Base-by-base conservation (phyloP, 2,888 invertebrate species). In the Diloba caeruleocephala region DNA sequence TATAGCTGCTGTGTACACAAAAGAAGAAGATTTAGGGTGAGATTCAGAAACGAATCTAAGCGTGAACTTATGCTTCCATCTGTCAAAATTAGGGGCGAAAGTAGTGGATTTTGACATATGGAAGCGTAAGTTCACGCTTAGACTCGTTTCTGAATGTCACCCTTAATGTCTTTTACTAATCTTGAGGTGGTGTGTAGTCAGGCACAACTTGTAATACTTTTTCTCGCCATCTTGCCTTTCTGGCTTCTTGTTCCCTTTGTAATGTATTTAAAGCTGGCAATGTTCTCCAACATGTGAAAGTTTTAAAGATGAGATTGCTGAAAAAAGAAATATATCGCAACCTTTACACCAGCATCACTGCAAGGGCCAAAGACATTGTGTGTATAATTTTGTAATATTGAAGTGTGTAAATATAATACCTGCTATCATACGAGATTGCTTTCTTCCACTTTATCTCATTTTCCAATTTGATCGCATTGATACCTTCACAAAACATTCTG, bases 131-230 rank as follows among this genome's bases (percentile, higher is more conserved):
- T n/a, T n/a, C n/a, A n/a, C n/a, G n/a, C n/a, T n/a, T n/a, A n/a
- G n/a, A n/a, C n/a, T n/a, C n/a, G n/a, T n/a, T n/a, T n/a, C n/a
- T n/a, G n/a, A n/a, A n/a, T n/a, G n/a, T n/a, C n/a, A n/a, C n/a
- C n/a, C n/a, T n/a, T n/a, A n/a, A n/a, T n/a, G 3, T 14, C 2
- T 7, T 15, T 21, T 31, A 26, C 52, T 78, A 92, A 63, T 93
- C 92, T 19, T 91, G 90, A 5, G 93, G 92, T 1, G 96, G 96
- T 39, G 89, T 89, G 76, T 95, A 96, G 80, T 96, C 96, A 0
- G 96, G 96, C 44, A 96, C 88, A 32, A 96, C 94, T 84, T 96
- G 95, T 87, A 95, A 94, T 8, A 96, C 96, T 85, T 96, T 96
- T 77, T 95, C 90, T 37, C 96, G 90, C 96, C 96, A 96, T 76